Conservation (phyloP, 1,140 invertebrate species). For the Ips typographus region DNA sequence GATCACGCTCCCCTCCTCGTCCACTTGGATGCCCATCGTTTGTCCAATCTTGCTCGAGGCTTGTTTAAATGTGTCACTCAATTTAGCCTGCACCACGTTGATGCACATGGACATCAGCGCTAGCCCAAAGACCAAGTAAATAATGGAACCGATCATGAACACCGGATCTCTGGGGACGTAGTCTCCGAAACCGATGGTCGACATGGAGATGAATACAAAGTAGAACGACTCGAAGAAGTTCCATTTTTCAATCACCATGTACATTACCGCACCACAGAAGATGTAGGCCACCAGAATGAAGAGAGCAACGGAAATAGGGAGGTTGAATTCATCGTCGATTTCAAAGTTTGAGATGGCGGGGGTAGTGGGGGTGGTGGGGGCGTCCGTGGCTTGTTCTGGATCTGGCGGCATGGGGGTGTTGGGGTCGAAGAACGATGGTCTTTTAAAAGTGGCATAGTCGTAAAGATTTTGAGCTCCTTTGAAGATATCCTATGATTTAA, state of each 20-base stretch:
- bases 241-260: conserved; percentile 80
- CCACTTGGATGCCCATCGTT: conserved; percentile 78
- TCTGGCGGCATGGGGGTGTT: conserved; percentile 38
- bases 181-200: conserved; percentile 92
- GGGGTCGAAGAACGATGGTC: conserved; percentile 62
- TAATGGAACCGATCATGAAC: conserved; percentile 89
- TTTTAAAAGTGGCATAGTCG: conserved; percentile 70
- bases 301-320: conserved; percentile 85
- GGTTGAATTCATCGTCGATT: conserved; percentile 91
- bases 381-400: conserved; percentile 31
- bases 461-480: conserved; percentile 79
- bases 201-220: conserved; percentile 93
- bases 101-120: conserved; percentile 96
- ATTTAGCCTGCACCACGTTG: conserved; percentile 88
- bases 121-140: conserved; percentile 91
- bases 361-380: conserved; percentile 62
- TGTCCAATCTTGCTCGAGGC: conserved; percentile 83
- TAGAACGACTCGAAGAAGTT: conserved; percentile 87
- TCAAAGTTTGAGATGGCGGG: conserved; percentile 67
- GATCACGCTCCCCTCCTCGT: conserved; percentile 59
- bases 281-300: conserved; percentile 82
- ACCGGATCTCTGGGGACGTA: conserved; percentile 84
- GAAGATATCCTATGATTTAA: conserved; percentile 67
- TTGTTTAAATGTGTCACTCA: conserved; percentile 80
- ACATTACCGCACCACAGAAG: conserved; percentile 77